Conservation (phyloP, 2,888 invertebrate species). For the Stenurella melanura region DNA sequence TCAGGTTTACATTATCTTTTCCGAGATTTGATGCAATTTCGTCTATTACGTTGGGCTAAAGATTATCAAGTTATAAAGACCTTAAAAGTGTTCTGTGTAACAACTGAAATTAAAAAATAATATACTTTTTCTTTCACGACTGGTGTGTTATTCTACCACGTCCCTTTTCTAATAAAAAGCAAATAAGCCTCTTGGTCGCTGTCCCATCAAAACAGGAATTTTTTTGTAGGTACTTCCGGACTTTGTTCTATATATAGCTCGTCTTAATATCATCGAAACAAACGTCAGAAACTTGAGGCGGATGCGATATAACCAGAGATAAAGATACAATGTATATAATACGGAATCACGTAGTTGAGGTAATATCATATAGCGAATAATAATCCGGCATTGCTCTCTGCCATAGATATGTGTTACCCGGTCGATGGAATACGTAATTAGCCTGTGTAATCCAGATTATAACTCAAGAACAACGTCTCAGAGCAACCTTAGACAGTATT, state of each 20-base stretch:
- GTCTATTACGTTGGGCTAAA: too few species aligned
- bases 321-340: conserved; percentile 28
- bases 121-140: not conserved
- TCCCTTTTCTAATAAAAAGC: not conserved
- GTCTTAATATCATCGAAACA: not conserved
- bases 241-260: not conserved
- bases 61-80: too few species aligned
- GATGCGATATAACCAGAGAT: conserved; percentile 18
- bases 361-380: conserved; percentile 49
- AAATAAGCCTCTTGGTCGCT: not conserved
- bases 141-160: not conserved
- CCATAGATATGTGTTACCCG: conserved; percentile 54
- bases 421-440: conserved; percentile 67
- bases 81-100: not conserved
- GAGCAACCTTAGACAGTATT: conserved; percentile 47
- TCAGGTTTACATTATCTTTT: too few species aligned
- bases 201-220: not conserved
- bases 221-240: not conserved
- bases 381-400: conserved; percentile 48
- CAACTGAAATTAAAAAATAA: conserved; percentile 2
- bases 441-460: conserved; percentile 68
- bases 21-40: too few species aligned
- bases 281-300: not conserved
- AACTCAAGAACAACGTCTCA: conserved; percentile 60
- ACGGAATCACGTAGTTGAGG: conserved; percentile 41